Conservation (phyloP, 2,797 vertebrate genomes). For the Threskiornis aethiopicus region DNA sequence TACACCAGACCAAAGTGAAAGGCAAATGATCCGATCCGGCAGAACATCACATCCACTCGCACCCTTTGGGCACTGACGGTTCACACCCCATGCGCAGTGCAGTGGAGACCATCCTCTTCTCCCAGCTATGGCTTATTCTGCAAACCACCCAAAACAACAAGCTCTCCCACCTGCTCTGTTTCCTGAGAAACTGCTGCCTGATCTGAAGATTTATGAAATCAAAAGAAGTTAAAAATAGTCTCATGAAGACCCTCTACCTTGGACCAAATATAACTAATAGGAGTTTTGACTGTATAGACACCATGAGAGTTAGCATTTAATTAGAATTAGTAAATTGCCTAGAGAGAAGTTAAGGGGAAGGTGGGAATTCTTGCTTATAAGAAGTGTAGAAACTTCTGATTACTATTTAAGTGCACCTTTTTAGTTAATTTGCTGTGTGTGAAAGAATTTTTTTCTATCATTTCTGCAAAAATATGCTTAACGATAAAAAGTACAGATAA, state of each 20-base stretch:
- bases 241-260: not conserved
- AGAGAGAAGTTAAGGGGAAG: not conserved
- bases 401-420: not conserved
- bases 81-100: not conserved
- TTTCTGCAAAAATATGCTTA: not conserved
- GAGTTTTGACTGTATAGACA: not conserved
- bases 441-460: not conserved
- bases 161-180: not conserved
- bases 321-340: not conserved
- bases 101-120: not conserved
- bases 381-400: not conserved
- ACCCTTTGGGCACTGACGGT: not conserved
- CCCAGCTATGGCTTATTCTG: not conserved
- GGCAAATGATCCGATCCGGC: not conserved
- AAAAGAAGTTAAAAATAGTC: not conserved
- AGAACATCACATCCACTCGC: not conserved
- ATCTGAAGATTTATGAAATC: not conserved
- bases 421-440: not conserved
- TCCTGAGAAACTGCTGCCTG: not conserved
- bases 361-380: not conserved
- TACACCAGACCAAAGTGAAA: not conserved
- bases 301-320: not conserved
- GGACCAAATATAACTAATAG: not conserved
- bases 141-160: not conserved
- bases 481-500: accelerated